These are phyloP conservation scores for Palythoa heliodiscus DNA, from an alignment of 92 coral and sea anemone species.

Conservation along the genomic window DNA sequence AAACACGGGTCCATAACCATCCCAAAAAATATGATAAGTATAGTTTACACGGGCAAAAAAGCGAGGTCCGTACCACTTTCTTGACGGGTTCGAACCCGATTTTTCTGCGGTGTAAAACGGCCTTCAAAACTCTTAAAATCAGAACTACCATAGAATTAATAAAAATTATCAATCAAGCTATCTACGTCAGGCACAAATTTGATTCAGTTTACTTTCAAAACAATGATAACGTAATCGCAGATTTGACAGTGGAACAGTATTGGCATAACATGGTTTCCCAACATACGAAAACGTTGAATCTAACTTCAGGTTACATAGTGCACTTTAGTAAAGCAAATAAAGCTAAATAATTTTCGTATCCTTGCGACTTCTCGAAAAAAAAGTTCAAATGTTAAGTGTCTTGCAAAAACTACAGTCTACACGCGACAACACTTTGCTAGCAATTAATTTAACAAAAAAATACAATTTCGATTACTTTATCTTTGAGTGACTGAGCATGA, in stretches of 20 bases:
- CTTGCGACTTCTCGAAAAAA: too few species aligned
- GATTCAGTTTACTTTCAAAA: conserved; percentile 9
- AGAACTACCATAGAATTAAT: neutral
- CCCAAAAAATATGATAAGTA: too few species aligned
- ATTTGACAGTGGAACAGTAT: neutral
- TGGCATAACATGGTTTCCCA: neutral
- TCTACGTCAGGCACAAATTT: neutral
- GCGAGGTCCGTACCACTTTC: too few species aligned
- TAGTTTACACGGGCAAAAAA: too few species aligned
- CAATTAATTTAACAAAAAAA: neutral
- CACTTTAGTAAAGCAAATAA: too few species aligned
- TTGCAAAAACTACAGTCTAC: neutral
- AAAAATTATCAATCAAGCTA: neutral
- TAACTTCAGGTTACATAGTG: too few species aligned
- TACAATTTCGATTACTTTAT: neutral
- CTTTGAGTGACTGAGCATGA: neutral
- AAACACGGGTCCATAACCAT: too few species aligned
- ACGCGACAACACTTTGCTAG: neutral
- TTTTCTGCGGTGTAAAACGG: too few species aligned
- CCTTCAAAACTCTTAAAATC: neutral
- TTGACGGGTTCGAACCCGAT: too few species aligned
- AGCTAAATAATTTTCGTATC: too few species aligned
- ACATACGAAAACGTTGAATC: too few species aligned
- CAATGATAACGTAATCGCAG: neutral
- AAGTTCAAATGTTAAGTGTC: too few species aligned